Evolutionary conservation across 2,797 vertebrate genomes (phyloP), one percentile per base, ranked within the genome.

Genomic region (Serranus cabrilla): DNA sequence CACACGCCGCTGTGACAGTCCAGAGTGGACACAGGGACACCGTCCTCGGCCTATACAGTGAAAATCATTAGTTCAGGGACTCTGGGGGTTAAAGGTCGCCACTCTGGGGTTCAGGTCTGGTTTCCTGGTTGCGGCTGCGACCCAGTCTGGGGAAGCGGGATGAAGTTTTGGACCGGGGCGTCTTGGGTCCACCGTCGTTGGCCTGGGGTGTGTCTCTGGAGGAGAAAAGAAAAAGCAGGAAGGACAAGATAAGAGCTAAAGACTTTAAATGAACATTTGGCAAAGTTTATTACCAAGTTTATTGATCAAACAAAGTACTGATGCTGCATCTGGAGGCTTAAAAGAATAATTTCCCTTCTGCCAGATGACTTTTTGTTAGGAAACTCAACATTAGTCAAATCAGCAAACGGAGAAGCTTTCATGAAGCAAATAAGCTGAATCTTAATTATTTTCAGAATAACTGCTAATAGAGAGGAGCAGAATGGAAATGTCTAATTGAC

Each of bases 21-120:
- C 61, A 61, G n/a, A 10, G 18, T 10, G 21, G 39, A 58, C 73
- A 59, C 23, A 5, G 52, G 12, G 39, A 20, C 60, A 21, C 14
- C 5, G 2, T 59, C 50, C 39, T 71, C 61, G 52, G 25, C 42
- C 56, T 51, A 4, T 21, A 47, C 21, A 60, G 40, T 3, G 7
- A 60, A 45, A 52, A 34, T n/a, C 34, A 17, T 43, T 2, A 39
- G 65, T 67, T 70, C 68, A 45, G 45, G 65, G 58, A 55, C 70
- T 51, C 51, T 17, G 59, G 3, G 27, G 57, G 83, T 97, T 96
- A 99, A 82, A 99, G 97, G 85, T 99, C 98, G 0, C 98, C 98
- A 0, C 98, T 99, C 90, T 99, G 98, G 17, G 98, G 98, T 63
- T 99, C 98, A 21, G 96, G 94, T 61, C 97, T 95, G 0, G 94